A percentile compares a stretch with the other conserved stretches of the same genome.
phyloP scores from a whole-genome alignment of 2,113 vertebrate species.

The Phylloscopus whistleri region DNA sequence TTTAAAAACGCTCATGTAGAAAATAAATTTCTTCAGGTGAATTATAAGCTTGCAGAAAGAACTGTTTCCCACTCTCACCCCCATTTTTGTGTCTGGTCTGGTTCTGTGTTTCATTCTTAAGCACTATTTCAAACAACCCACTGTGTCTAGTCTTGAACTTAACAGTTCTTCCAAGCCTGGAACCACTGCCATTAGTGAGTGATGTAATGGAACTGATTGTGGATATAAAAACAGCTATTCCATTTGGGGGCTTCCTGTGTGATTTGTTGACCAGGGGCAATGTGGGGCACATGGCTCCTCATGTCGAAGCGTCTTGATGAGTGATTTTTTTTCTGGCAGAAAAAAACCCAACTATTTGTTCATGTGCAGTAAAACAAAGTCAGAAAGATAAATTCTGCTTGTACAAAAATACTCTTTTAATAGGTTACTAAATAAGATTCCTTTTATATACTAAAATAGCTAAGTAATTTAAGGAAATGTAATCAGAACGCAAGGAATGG shows the following conservation, averaged over 20 bases:
- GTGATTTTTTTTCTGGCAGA: neutral
- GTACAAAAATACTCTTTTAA: neutral
- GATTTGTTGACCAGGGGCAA: neutral
- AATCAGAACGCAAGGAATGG: neutral
- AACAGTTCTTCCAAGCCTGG: neutral
- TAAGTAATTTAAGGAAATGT: neutral
- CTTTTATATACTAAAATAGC: neutral
- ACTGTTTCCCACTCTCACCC: neutral
- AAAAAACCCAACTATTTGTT: neutral
- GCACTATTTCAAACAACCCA: neutral
- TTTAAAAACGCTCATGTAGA: neutral
- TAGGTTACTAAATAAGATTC: neutral
- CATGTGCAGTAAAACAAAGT: neutral
- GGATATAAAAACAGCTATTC: neutral
- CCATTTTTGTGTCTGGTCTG: neutral
- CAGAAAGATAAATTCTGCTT: neutral
- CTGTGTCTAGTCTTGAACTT: neutral
- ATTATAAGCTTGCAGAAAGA: neutral
- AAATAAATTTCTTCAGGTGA: neutral
- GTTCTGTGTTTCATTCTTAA: neutral
- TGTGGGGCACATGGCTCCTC: neutral
- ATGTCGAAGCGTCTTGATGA: neutral
- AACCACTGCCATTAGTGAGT: neutral
- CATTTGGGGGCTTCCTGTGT: neutral
- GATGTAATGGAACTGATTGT: neutral